Conservation (phyloP, 2,113 vertebrate genomes). For the Pygoscelis antarcticus region DNA sequence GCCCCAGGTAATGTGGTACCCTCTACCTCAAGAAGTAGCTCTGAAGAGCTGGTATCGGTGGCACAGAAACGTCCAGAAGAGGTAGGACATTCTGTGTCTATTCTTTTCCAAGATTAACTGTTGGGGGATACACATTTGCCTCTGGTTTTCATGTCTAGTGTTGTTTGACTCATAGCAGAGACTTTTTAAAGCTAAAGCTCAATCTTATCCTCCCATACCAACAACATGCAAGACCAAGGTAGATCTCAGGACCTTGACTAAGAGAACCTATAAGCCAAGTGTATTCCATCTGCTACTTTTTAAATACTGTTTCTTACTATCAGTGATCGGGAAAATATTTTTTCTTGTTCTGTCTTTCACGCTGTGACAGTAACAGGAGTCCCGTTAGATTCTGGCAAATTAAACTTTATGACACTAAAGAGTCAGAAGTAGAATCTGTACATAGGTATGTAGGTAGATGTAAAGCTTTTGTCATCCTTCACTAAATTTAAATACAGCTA, state of each 20-base stretch:
- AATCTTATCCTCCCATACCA: not conserved
- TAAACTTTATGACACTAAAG: not conserved
- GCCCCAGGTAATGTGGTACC: constrained; percentile 66
- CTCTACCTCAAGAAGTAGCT: constrained; percentile 73
- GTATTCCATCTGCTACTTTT: not conserved
- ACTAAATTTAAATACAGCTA: not conserved
- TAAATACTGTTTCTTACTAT: not conserved
- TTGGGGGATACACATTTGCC: not conserved
- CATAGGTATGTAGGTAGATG: not conserved
- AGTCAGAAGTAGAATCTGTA: not conserved
- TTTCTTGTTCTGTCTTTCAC: not conserved
- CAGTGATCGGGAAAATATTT: not conserved
- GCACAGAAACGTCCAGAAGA: constrained; percentile 72
- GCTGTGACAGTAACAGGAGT: not conserved
- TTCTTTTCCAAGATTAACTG: constrained; percentile 30
- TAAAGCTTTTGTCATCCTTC: not conserved
- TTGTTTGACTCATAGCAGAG: not conserved
- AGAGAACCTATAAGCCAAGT: not conserved
- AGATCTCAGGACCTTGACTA: not conserved
- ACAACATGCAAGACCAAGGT: not conserved
- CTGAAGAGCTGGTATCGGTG: constrained; percentile 69
- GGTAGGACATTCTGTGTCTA: constrained; percentile 68
- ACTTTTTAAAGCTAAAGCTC: not conserved
- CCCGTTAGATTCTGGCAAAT: not conserved
- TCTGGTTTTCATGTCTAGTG: constrained; percentile 13